Percentiles rank a stretch among this genome's conserved stretches.
phyloP scores from a whole-genome alignment of 2,113 vertebrate genomes.

The Sorex araneus region DNA sequence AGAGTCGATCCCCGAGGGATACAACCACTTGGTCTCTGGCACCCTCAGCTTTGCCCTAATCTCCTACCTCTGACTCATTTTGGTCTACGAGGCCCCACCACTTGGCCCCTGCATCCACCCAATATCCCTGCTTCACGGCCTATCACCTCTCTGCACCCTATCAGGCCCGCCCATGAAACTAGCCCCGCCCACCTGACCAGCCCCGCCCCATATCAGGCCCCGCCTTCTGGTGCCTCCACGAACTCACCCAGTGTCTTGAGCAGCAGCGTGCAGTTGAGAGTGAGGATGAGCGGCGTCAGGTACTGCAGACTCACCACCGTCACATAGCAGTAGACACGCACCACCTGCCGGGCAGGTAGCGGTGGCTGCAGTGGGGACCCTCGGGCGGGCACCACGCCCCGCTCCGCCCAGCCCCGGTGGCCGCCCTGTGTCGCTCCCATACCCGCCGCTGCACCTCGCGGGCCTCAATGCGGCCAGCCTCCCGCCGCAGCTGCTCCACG shows the following conservation, averaged over 20 bases:
- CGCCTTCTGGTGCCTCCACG: fast-evolving
- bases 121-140: no score
- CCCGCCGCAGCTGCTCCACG: slow-evolving; percentile 94
- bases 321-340: slow-evolving; percentile 96
- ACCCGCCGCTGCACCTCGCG: slow-evolving; percentile 97
- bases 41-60: no score
- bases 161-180: no score
- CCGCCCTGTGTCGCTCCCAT: fast-evolving
- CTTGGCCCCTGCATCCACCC: not conserved
- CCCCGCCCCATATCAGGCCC: no score
- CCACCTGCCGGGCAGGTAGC: slow-evolving; percentile 89
- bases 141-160: not conserved
- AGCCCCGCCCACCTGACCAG: not conserved
- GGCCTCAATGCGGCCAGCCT: slow-evolving; percentile 93
- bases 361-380: not conserved
- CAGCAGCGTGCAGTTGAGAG: slow-evolving; percentile 93
- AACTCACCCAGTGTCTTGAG: slow-evolving; percentile 94
- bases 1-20: no score
- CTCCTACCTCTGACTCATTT: not conserved
- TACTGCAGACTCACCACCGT: slow-evolving; percentile 96
- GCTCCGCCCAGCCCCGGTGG: not conserved
- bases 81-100: not conserved
- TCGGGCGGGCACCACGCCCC: fast-evolving
- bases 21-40: no score
- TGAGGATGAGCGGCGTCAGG: slow-evolving; percentile 93